Evolutionary conservation across 2,797 vertebrate genomes (phyloP), one percentile per base, ranked within the genome.

Genomic region (Thamnophis elegans): DNA sequence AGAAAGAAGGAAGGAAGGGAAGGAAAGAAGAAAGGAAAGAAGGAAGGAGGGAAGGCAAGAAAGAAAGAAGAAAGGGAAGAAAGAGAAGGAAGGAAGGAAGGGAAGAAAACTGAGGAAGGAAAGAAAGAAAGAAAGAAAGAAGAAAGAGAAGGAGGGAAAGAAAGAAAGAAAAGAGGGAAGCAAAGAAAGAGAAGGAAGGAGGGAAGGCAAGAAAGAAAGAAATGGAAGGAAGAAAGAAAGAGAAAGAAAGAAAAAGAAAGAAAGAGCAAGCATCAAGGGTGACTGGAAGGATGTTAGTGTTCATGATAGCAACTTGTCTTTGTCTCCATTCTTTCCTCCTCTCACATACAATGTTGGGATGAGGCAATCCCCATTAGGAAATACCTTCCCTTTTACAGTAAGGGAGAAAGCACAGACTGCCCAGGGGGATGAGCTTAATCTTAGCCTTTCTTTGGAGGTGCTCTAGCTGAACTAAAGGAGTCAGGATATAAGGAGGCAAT

Each of bases 321-420:
- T 90, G 92, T 82, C 90, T 42, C 93, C 68, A 82, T 93, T 88
- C 78, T 92, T 88, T 92, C 94, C 90, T 93, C 92, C 85, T 88
- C 86, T 88, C 86, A 59, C 42, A n/a, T 0, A 91, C 93, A 93
- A 90, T 94, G 16, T 94, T 93, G 93, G 95, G 95, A 96, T 96
- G 97, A 97, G 97, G 97, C 97, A 96, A 96, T 93, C 85, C 94
- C 65, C 96, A 94, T 97, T 95, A 96, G 95, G 97, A 97, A 97
- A 98, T 98, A 97, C 98, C 97, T 98, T 98, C 97, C 98, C 98
- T 98, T 98, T 98, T 98, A 98, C 97, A 98, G 98, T 95, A 97
- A 98, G 1, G 47, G 36, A 86, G 89, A 91, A 87, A n/a, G 87
- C 93, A 22, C 89, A 87, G 90, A 90, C 94, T 93, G 86, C 92